Evolutionary conservation across 2,797 vertebrate genomes (phyloP), one percentile per base, ranked within the genome.

Genomic region (Melanotaenia pygmaea): DNA sequence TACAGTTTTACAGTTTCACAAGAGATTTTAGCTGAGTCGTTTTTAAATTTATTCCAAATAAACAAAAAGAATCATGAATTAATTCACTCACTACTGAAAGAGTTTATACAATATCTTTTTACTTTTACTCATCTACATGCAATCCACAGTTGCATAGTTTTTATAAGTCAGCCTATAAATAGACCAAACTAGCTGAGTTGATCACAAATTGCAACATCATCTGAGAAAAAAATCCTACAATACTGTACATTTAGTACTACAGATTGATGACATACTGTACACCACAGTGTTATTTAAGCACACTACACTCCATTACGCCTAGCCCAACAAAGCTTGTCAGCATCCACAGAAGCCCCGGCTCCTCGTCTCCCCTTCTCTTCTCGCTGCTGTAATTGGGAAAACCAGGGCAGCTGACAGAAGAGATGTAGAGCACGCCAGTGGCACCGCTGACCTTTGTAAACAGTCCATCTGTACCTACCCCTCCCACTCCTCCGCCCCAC

Each of bases 361-460:
- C 24, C 53, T 80, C 69, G 3, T 64, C 66, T 71, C 24, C 70
- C 70, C 50, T 58, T 62, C 61, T 76, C 76, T 60, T 18, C 58
- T 69, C 68, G 56, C 70, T 71, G 59, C 75, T 84, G 79, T 84
- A 82, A 83, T 79, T 76, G 72, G 76, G 72, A 61, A 88, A 90
- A 89, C 72, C 85, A 87, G 87, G 84, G 76, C 89, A 88, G 76
- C 89, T 92, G 88, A 91, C 89, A 85, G 79, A 85, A 74, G 86
- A 91, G 81, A 91, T 91, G 78, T 89, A 84, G 88, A 90, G 81
- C 84, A 70, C 62, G 84, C 88, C 89, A 83, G 82, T 92, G 89
- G 88, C 87, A 86, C 79, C 67, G 18, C 83, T 90, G 90, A 82
- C 84, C 89, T 91, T 77, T 89, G 80, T 89, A 91, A 91, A 88